Evolutionary conservation across 2,113 vertebrate species (phyloP), one percentile per base, ranked within the genome.

Genomic region (Zosterops japonicus): DNA sequence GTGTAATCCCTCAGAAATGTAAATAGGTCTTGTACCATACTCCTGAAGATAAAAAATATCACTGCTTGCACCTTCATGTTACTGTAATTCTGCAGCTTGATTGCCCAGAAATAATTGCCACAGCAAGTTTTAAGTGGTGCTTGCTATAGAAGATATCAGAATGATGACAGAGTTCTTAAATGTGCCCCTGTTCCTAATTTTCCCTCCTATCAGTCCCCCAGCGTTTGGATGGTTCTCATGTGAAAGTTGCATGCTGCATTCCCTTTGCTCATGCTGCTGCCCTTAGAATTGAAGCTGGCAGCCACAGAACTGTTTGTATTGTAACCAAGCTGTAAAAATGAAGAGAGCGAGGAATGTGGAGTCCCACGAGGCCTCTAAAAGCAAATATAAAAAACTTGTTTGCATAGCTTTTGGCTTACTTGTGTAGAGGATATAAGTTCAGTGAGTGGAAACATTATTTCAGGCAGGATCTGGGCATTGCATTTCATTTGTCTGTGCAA

Each of bases 371-470:
- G 52, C 77, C 50, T 94, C 57, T 89, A 87, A 87, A 95, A 93
- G 86, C 83, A 80, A 93, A 70, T 56, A 36, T 65, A 60, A 85
- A 88, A 92, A 71, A 60, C 46, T 79, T 81, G 85, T 70, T 95
- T 94, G 86, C 14, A 3, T 63, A 94, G 53, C 74, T 85, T 93
- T 91, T 71, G 83, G 67, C 76, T 93, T n/a, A 41, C 69, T 95
- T 95, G 24, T 87, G 60, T 61, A 50, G 60, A 42, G 35, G 41
- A 44, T 87, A 14, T 68, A 91, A 91, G 61, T 93, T 97, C 80
- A 90, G 46, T 67, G 65, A 87, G 74, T 91, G 78, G 67, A 89
- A 97, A 92, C 7, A 1, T 90, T 46, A 80, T 64, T 89, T 95
- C 71, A 78, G 29, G 93, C 70, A 74, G 59, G 42, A 69, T 79